Percentiles rank a stretch among this genome's conserved stretches.
Evolutionary conservation across 2,113 vertebrate species (phyloP).

Genomic region (Festucalex cinctus): DNA sequence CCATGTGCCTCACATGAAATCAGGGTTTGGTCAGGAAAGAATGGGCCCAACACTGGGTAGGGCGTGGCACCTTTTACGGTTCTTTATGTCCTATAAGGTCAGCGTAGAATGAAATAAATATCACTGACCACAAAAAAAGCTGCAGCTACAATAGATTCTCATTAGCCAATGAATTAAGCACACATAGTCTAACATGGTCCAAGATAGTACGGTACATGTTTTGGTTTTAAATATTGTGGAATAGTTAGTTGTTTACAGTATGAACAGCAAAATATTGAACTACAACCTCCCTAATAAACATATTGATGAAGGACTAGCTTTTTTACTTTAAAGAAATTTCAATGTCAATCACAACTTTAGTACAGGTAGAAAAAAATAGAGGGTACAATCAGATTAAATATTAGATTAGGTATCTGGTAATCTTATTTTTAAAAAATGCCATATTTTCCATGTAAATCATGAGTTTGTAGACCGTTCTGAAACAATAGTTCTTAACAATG

Average conservation of each 20-base stretch:
- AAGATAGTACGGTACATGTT: background rate
- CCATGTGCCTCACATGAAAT: constrained; percentile 59
- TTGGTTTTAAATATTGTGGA: background rate
- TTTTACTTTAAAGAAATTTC: too few relatives aligned
- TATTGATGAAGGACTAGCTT: too few relatives aligned
- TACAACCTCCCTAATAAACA: background rate
- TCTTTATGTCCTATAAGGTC: constrained; percentile 63
- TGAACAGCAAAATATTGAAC: background rate
- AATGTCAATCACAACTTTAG: too few relatives aligned
- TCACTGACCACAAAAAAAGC: constrained; percentile 13
- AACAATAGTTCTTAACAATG: constrained; percentile 36
- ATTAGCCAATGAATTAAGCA: background rate
- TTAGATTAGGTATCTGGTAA: background rate
- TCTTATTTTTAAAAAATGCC: background rate
- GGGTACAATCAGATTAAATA: background rate
- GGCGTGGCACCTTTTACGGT: constrained; percentile 53
- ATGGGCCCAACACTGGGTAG: constrained; percentile 40
- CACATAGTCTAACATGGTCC: background rate
- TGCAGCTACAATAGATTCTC: background rate
- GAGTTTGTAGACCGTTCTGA: background rate
- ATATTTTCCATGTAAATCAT: background rate
- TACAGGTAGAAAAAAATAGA: background rate
- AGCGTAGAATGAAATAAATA: constrained; percentile 68
- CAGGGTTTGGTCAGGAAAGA: constrained; percentile 63
- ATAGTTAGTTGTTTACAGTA: too few relatives aligned